phyloP scores from a whole-genome alignment of 2,113 vertebrate species.

The Gyps fulvus region DNA sequence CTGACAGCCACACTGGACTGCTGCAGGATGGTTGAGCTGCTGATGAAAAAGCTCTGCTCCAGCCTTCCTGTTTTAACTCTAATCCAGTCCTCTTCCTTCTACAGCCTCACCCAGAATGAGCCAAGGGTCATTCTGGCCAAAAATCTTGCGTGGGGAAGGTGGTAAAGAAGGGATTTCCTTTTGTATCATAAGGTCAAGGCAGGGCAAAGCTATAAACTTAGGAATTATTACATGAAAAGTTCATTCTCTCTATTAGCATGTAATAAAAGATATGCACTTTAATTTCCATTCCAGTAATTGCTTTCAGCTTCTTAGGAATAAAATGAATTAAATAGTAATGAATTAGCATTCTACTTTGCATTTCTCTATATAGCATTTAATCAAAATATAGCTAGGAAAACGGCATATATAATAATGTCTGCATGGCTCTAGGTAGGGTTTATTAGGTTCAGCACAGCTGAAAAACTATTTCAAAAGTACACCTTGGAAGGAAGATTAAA shows the following conservation, averaged over 20 bases:
- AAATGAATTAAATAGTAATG: neutral
- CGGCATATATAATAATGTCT: neutral
- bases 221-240: neutral
- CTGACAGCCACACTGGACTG: neutral
- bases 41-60: neutral
- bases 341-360: neutral
- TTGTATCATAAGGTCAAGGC: neutral
- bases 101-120: neutral
- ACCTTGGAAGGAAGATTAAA: neutral
- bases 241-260: neutral
- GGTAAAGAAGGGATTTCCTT: neutral
- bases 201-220: neutral
- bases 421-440: neutral
- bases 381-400: neutral
- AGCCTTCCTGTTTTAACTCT: neutral
- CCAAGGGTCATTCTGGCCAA: neutral
- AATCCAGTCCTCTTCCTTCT: neutral
- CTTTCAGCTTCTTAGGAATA: neutral
- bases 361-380: neutral
- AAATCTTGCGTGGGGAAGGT: neutral
- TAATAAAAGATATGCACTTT: neutral
- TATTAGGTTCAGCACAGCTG: neutral
- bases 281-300: neutral
- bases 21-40: neutral
- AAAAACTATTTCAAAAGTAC: neutral